A percentile compares a stretch with the other conserved stretches of the same genome.
phyloP scores from a whole-genome alignment of 2,797 vertebrate species.

The Sebastes reedi region DNA sequence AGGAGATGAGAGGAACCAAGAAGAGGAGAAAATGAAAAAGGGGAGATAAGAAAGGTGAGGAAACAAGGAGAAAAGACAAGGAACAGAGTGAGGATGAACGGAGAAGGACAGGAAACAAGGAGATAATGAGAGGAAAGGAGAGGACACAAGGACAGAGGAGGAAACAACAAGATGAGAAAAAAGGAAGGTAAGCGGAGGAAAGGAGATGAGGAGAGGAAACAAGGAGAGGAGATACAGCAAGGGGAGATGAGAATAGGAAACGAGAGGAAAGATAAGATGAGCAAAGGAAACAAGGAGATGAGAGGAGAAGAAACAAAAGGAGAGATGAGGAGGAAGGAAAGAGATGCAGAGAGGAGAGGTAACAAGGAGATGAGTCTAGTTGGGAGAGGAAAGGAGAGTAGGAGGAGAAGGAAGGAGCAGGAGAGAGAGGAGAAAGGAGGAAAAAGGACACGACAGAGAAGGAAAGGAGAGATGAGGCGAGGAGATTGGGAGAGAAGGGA shows the following conservation, averaged over 20 bases:
- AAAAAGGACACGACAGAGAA: not conserved
- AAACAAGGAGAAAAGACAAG: not conserved
- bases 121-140: not conserved
- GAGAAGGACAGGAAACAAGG: not conserved
- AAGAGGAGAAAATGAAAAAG: not conserved
- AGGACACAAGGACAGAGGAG: not conserved
- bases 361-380: not conserved
- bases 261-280: not conserved
- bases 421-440: not conserved
- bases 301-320: not conserved
- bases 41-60: no score
- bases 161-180: not conserved
- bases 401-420: not conserved
- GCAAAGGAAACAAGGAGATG: not conserved
- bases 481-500: not conserved
- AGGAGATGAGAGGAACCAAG: not conserved
- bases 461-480: not conserved
- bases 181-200: no score
- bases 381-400: not conserved
- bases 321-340: not conserved
- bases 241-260: not conserved
- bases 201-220: not conserved
- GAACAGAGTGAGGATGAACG: not conserved
- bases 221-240: not conserved
- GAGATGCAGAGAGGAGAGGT: not conserved